phyloP scores from a whole-genome alignment of 2,888 invertebrate species.

The Neoaliturus tenellus region DNA sequence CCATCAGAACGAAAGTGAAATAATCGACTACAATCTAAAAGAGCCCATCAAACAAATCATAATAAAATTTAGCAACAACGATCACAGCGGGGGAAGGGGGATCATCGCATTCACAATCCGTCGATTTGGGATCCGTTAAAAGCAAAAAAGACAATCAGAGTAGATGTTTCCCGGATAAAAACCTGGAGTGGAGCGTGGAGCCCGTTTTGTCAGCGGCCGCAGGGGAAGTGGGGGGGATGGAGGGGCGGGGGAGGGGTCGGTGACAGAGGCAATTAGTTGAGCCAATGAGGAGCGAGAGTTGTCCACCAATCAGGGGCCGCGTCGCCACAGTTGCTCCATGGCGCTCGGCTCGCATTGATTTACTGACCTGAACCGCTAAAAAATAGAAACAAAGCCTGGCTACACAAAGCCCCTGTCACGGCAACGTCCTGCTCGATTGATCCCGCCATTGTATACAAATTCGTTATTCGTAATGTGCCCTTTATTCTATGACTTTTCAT shows the following conservation, averaged over 20 bases:
- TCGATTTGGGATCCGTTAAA: slow-evolving; percentile 24
- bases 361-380: slow-evolving; percentile 52
- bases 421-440: slow-evolving; percentile 18
- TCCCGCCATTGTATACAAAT: slow-evolving; percentile 49
- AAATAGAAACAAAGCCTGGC: slow-evolving; percentile 49
- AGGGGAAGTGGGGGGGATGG: background rate
- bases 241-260: slow-evolving; percentile 43
- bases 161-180: slow-evolving; percentile 28
- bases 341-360: slow-evolving; percentile 51
- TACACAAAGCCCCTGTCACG: slow-evolving; percentile 7
- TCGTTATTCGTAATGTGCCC: slow-evolving; percentile 44
- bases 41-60: background rate
- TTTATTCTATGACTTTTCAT: slow-evolving; percentile 44
- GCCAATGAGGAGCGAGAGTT: slow-evolving; percentile 54
- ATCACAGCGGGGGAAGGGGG: background rate
- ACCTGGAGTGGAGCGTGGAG: background rate
- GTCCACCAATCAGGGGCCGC: slow-evolving; percentile 53
- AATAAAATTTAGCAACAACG: background rate
- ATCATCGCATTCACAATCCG: slow-evolving; percentile 31
- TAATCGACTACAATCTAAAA: background rate
- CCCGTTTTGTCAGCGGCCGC: slow-evolving; percentile 8
- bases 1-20: no score
- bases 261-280: slow-evolving; percentile 56
- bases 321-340: slow-evolving; percentile 39
- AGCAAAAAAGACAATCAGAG: background rate